Percentiles rank a stretch among this genome's conserved stretches.
These are phyloP conservation scores for Eleutherodactylus coqui DNA, from an alignment of 2,797 vertebrate species.

Conservation along the genomic window DNA sequence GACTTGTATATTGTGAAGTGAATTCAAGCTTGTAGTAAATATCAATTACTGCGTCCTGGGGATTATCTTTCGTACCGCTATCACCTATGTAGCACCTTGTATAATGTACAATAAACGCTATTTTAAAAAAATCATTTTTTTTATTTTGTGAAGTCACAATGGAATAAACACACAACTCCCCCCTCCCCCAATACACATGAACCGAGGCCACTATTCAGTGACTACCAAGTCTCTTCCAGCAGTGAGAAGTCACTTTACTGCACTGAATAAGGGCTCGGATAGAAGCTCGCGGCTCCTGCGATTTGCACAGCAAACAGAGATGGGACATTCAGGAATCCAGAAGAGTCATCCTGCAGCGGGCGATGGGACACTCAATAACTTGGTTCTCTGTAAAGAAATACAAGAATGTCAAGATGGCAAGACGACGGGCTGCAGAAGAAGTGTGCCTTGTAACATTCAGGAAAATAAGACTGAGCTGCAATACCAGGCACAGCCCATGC, in stretches of 20 bases:
- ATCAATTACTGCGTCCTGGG: neutral
- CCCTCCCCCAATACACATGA: slow-evolving; percentile 24
- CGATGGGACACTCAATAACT: slow-evolving; percentile 12
- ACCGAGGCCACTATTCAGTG: slow-evolving; percentile 34
- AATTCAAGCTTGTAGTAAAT: neutral
- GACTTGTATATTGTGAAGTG: neutral
- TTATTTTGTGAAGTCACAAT: slow-evolving; percentile 17
- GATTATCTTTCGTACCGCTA: neutral
- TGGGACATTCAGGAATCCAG: slow-evolving; percentile 7
- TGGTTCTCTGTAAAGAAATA: slow-evolving; percentile 33
- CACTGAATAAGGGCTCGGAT: slow-evolving; percentile 9
- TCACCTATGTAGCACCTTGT: neutral
- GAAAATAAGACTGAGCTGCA: too few species aligned
- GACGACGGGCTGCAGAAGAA: too few species aligned
- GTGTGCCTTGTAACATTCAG: too few species aligned
- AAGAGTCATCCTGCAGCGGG: neutral
- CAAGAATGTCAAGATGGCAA: neutral
- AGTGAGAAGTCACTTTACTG: slow-evolving; percentile 24
- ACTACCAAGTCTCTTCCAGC: slow-evolving; percentile 8
- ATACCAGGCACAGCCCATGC: too few species aligned
- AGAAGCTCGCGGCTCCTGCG: neutral
- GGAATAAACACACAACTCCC: slow-evolving; percentile 10
- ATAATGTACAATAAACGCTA: neutral
- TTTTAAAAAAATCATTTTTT: slow-evolving; percentile 25
- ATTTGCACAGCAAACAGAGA: slow-evolving; percentile 61